phyloP scores from a whole-genome alignment of 2,888 invertebrate species.

The Sphinx pinastri region DNA sequence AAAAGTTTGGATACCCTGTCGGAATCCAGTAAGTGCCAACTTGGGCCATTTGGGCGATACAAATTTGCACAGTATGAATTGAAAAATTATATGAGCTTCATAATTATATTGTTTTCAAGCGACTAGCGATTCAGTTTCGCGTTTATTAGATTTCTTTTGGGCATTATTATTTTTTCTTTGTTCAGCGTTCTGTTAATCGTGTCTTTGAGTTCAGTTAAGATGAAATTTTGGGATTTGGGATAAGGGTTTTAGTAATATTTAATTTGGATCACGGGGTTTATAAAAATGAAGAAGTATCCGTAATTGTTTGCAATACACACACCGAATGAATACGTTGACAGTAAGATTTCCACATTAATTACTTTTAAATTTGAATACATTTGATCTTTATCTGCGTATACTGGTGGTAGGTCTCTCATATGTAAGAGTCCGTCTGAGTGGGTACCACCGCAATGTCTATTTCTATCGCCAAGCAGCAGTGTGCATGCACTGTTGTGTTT shows the following conservation, averaged over 20 bases:
- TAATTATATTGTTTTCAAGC: conserved; percentile 39
- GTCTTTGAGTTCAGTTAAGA: background rate
- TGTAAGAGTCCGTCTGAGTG: too few species aligned
- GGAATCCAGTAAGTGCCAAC: conserved; percentile 54
- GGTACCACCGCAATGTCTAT: too few species aligned
- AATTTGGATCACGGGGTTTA: too few species aligned
- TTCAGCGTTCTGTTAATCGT: background rate
- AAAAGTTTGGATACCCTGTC: conserved; percentile 61
- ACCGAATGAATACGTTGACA: too few species aligned
- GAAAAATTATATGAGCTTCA: conserved; percentile 57
- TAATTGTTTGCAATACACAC: too few species aligned
- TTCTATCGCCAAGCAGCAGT: too few species aligned
- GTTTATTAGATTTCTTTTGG: conserved; percentile 27
- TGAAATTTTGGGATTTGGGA: background rate
- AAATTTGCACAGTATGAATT: conserved; percentile 61
- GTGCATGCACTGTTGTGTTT: too few species aligned
- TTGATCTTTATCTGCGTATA: too few species aligned
- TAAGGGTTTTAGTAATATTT: background rate
- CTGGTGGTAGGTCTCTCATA: too few species aligned
- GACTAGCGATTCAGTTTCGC: conserved; percentile 22
- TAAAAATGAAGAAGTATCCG: too few species aligned
- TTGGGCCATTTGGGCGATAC: conserved; percentile 67
- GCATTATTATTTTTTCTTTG: background rate
- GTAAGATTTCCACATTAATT: too few species aligned
- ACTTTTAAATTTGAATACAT: too few species aligned